A percentile compares a stretch with the other conserved stretches of the same genome.
Evolutionary conservation across 2,797 vertebrate species (phyloP).

Genomic region (Mastacembelus armatus): DNA sequence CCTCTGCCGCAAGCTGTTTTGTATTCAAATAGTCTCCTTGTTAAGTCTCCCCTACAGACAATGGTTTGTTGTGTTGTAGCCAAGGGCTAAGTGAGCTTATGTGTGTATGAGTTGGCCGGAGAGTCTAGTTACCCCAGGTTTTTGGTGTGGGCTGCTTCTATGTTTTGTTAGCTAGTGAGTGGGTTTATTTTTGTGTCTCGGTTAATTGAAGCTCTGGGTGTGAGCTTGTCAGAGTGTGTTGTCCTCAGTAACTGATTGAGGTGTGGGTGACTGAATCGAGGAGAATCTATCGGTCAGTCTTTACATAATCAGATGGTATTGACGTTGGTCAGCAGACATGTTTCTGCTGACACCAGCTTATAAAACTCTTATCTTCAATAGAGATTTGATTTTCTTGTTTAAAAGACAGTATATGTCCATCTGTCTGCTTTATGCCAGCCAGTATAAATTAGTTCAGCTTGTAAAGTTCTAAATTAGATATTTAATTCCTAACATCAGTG

Average conservation of each 20-base stretch:
- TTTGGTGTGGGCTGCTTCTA: constrained; percentile 28
- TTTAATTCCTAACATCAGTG: background rate
- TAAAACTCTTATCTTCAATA: constrained; percentile 55
- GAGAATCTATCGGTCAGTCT: constrained; percentile 64
- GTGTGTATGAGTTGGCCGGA: constrained; percentile 18
- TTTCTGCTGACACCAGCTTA: constrained; percentile 76
- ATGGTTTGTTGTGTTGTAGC: constrained; percentile 56
- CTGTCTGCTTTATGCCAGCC: constrained; percentile 6
- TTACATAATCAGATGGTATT: constrained; percentile 73
- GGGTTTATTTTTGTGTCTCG: constrained; percentile 6
- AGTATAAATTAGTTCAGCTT: background rate
- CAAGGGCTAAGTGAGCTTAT: constrained; percentile 54
- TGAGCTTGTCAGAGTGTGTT: constrained; percentile 57
- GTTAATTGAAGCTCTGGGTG: constrained; percentile 46
- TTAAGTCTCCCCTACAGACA: constrained; percentile 66
- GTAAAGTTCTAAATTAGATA: background rate
- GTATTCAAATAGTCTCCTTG: constrained; percentile 71
- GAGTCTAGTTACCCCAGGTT: constrained; percentile 31
- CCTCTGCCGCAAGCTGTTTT: constrained; percentile 67
- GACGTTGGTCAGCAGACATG: constrained; percentile 73
- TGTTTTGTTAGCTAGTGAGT: constrained; percentile 29
- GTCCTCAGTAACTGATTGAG: constrained; percentile 63
- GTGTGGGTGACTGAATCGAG: constrained; percentile 62
- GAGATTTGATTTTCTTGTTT: constrained; percentile 60
- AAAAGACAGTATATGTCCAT: constrained; percentile 25